These are phyloP conservation scores for Micromussa lordhowensis DNA, from an alignment of 92 coral and sea anemone species.

Conservation along the genomic window DNA sequence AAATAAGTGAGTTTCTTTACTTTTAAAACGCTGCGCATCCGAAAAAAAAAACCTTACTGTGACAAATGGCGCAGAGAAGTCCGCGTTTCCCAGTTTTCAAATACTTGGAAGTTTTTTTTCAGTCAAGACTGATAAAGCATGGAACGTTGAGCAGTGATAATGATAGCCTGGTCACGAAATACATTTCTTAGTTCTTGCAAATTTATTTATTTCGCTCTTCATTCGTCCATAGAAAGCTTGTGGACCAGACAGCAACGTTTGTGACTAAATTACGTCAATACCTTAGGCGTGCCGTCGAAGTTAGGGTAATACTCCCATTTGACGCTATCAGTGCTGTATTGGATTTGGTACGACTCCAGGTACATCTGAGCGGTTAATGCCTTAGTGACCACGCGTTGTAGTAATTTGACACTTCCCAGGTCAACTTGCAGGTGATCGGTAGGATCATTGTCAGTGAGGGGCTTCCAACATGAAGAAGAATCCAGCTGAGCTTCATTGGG, in stretches of 20 bases:
- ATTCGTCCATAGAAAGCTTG: background rate
- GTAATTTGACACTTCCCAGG: constrained; percentile 11
- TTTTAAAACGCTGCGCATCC: no score
- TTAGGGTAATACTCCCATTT: constrained; percentile 1
- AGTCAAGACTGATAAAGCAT: no score
- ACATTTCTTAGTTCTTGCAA: no score
- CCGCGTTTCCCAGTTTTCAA: no score
- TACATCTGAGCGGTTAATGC: background rate
- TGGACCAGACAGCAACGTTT: background rate
- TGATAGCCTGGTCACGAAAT: no score
- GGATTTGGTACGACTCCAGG: background rate
- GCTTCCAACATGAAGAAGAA: constrained; percentile 4
- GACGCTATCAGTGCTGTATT: background rate
- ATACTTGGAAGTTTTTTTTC: no score
- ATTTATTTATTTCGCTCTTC: no score
- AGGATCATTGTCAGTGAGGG: background rate
- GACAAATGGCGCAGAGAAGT: no score
- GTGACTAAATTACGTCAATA: background rate
- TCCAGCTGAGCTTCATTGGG: background rate
- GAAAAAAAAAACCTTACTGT: no score
- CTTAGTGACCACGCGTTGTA: background rate
- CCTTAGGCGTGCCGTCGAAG: constrained; percentile 8
- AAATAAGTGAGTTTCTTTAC: no score
- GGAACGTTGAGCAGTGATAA: no score
- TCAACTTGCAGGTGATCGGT: constrained; percentile 23